phyloP scores from a whole-genome alignment of 2,888 invertebrate genomes.

The Eupithecia vulgata region DNA sequence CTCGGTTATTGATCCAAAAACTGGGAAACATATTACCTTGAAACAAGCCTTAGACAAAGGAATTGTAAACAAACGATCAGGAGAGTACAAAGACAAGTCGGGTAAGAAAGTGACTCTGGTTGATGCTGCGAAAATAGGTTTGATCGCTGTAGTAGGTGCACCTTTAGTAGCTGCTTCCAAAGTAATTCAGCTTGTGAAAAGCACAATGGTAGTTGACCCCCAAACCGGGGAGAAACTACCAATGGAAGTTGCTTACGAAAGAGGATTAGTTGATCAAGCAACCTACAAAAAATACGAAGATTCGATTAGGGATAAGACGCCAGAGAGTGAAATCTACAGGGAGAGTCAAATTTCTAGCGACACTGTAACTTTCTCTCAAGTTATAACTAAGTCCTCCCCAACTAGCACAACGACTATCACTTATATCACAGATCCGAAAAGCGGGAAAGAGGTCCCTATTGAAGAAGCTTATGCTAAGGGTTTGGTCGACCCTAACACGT shows the following conservation, averaged over 20 bases:
- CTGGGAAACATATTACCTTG: constrained; percentile 86
- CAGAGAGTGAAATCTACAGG: constrained; percentile 55
- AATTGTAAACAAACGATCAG: constrained; percentile 88
- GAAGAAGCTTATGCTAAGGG: constrained; percentile 90
- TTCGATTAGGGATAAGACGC: constrained; percentile 69
- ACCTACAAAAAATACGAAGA: constrained; percentile 82
- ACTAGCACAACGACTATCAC: constrained; percentile 46
- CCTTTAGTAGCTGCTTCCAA: constrained; percentile 89
- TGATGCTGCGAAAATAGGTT: constrained; percentile 90
- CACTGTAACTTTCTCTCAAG: constrained; percentile 55
- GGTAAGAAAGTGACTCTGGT: constrained; percentile 87
- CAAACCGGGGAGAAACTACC: constrained; percentile 91
- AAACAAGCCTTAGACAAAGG: constrained; percentile 91
- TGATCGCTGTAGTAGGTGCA: constrained; percentile 89
- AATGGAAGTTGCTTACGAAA: constrained; percentile 91
- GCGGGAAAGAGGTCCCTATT: constrained; percentile 90
- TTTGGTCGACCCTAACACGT: constrained; percentile 60
- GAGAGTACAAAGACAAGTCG: constrained; percentile 86
- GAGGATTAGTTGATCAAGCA: constrained; percentile 87
- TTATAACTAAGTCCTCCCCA: constrained; percentile 43
- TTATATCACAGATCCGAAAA: constrained; percentile 88
- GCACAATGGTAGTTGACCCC: constrained; percentile 89
- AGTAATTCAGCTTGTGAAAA: constrained; percentile 86
- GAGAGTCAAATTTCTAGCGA: constrained; percentile 52
- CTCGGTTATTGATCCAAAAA: constrained; percentile 87